These are phyloP conservation scores for Gymnocheta viridis DNA, from an alignment of 2,888 invertebrate species.

Conservation along the genomic window DNA sequence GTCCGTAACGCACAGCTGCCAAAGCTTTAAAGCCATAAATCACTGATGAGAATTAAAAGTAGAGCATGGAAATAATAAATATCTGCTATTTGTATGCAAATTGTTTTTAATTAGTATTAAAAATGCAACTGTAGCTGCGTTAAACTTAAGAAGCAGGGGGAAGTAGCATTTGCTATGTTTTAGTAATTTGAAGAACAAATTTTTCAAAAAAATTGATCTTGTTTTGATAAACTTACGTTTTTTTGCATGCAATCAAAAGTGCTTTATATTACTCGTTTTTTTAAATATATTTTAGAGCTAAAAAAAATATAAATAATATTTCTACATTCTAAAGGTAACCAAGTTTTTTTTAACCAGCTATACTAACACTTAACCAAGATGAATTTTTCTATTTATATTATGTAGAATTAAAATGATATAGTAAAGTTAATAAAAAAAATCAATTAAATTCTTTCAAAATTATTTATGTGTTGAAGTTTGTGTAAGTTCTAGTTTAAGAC, in stretches of 20 bases:
- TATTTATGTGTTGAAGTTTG: neutral
- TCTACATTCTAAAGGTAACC: conserved; percentile 53
- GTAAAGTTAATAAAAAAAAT: neutral
- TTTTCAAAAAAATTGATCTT: conserved; percentile 43
- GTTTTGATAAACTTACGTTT: conserved; percentile 46
- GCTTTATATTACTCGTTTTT: conserved; percentile 25
- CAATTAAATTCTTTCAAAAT: neutral
- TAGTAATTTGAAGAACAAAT: conserved; percentile 19
- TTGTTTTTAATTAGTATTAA: conserved; percentile 59
- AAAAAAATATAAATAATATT: conserved; percentile 1
- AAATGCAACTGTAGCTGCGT: conserved; percentile 15
- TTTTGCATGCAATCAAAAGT: conserved; percentile 19
- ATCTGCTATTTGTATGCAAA: conserved; percentile 49
- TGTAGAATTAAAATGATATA: neutral
- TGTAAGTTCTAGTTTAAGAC: conserved; percentile 26
- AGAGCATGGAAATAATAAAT: conserved; percentile 29
- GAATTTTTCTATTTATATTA: neutral
- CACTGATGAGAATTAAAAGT: conserved; percentile 41
- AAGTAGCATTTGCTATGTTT: conserved; percentile 21
- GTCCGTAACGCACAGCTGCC: conserved; percentile 11
- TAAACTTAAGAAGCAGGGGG: neutral
- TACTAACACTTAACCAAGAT: neutral
- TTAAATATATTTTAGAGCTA: conserved; percentile 50
- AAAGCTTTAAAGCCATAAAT: conserved; percentile 27
- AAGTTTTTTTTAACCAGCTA: conserved; percentile 26